Base-by-base conservation (phyloP, 2,888 invertebrate species). In the Campoplex capitator region DNA sequence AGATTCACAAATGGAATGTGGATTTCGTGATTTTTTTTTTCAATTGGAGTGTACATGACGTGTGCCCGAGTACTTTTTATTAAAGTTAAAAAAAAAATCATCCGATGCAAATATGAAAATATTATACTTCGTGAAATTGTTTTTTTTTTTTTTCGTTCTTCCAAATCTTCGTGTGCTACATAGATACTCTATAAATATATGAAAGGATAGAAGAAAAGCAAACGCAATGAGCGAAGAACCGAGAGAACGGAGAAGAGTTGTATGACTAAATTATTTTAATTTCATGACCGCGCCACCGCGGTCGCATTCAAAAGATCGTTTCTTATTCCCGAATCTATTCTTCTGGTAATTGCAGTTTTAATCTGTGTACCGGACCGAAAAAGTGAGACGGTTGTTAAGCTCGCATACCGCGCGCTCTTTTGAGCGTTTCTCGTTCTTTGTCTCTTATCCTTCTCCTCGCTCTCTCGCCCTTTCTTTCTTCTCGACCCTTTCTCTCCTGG, bases 301-400 rank as follows among this genome's bases (percentile, higher is more conserved):
- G 88, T 80, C 81, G 83, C 81, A 84, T 88, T 90, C 88, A 92
- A 92, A 75, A 88, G 89, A 85, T 86, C 90, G 85, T 90, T 90
- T 89, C 92, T 91, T 90, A 88, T 90, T 82, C 82, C 88, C 87
- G 88, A 70, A 75, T 54, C 90, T 83, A 91, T 92, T 92, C 92
- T 91, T 92, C 91, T 88, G 90, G 89, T 92, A 92, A 93, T 93
- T 93, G 91, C 91, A 90, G 89, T 92, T 93, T 93, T 92, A 93
- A 93, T 93, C 91, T 91, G 90, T 89, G 91, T 90, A 87, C 65
- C 87, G 85, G 88, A 89, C 87, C 89, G 88, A 87, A 88, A 90
- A 90, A 90, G 90, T 88, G 87, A 88, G 88, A 77, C 42, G 65
- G 71, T 75, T 48, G 79, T 68, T 56, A 38, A 76, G 68, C 48